A percentile compares a stretch with the other conserved stretches of the same genome.
These are phyloP conservation scores for Tetranychus piercei DNA, from an alignment of 2,888 invertebrate species.

Conservation along the genomic window DNA sequence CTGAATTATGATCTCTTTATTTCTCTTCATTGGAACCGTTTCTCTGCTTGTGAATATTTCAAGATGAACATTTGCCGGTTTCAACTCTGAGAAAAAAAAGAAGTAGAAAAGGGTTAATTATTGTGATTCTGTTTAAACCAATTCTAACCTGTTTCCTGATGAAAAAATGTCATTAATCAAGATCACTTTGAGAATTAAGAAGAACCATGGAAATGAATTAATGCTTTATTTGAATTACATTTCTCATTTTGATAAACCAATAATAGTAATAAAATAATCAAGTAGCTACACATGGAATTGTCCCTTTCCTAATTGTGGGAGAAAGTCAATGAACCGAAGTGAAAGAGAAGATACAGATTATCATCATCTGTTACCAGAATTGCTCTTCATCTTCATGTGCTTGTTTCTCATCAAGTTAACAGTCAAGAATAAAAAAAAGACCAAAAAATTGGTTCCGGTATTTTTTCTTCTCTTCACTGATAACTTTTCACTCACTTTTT, in stretches of 20 bases:
- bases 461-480: neutral
- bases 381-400: neutral
- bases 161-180: too few species aligned
- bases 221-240: too few species aligned
- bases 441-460: neutral
- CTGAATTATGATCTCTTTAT: too few species aligned
- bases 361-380: neutral
- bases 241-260: neutral
- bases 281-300: neutral
- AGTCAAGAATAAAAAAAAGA: neutral
- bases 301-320: neutral
- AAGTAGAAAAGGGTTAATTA: too few species aligned
- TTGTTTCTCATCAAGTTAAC: neutral
- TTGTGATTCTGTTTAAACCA: too few species aligned
- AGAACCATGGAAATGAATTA: too few species aligned
- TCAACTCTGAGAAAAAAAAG: too few species aligned
- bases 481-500: neutral
- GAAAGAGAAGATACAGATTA: neutral
- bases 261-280: neutral
- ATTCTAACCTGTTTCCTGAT: too few species aligned
- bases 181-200: too few species aligned
- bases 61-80: too few species aligned
- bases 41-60: too few species aligned
- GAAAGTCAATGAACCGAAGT: neutral
- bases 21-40: too few species aligned